These are phyloP conservation scores for Thripadectes ignobilis DNA, from an alignment of 2,797 vertebrate species.

Conservation along the genomic window DNA sequence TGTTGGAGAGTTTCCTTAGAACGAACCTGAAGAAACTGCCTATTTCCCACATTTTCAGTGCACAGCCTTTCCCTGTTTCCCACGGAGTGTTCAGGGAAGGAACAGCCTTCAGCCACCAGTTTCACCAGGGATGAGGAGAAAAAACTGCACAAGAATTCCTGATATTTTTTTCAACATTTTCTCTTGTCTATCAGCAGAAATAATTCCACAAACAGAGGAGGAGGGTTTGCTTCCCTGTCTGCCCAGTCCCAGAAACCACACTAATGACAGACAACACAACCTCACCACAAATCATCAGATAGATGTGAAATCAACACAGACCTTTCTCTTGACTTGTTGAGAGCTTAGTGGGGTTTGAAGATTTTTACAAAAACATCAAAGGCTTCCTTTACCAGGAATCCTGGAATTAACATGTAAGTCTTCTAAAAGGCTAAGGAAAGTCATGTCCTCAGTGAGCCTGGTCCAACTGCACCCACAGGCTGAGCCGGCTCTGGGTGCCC, in stretches of 20 bases:
- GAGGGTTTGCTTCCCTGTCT: not conserved
- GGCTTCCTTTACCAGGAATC: not conserved
- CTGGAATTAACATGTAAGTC: not conserved
- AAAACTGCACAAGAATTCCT: not conserved
- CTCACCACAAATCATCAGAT: not conserved
- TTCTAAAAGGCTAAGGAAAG: not conserved
- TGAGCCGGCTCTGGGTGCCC: not conserved
- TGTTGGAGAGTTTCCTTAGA: not conserved
- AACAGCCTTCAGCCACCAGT: not conserved
- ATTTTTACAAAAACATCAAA: not conserved
- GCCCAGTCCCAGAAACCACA: not conserved
- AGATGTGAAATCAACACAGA: not conserved
- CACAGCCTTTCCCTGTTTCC: not conserved
- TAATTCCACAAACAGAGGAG: not conserved
- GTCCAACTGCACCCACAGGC: rapidly evolving
- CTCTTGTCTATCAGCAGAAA: not conserved
- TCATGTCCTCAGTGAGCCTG: not conserved
- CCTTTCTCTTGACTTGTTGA: not conserved
- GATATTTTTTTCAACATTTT: not conserved
- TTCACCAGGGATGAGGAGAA: not conserved
- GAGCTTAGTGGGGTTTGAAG: not conserved
- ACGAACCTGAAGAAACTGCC: not conserved
- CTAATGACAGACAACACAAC: not conserved
- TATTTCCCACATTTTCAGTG: not conserved
- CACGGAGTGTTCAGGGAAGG: not conserved